Percentiles rank a stretch among this genome's conserved stretches.
Evolutionary conservation across 2,888 invertebrate species (phyloP).

Genomic region (Meiosimyza platycephala): DNA sequence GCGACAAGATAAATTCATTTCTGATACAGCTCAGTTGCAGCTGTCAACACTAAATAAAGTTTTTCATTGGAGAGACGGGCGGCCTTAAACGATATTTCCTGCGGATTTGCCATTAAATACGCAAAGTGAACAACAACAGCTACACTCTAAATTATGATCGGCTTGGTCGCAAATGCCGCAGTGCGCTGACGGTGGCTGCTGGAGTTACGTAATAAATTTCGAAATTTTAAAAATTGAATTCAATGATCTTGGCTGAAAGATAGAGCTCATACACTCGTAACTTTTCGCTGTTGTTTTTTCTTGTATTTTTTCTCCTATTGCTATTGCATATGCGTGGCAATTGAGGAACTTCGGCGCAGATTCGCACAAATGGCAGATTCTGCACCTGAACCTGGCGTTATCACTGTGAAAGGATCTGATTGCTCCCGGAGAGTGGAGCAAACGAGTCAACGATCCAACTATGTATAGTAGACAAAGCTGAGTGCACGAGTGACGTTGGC

Average conservation of each 20-base stretch:
- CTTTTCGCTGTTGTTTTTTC: background rate
- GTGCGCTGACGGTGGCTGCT: conserved; percentile 20
- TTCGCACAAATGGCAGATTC: conserved; percentile 35
- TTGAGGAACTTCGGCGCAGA: conserved; percentile 19
- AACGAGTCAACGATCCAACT: conserved; percentile 44
- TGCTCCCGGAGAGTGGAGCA: conserved; percentile 48
- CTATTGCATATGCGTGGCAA: conserved; percentile 31
- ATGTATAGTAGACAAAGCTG: conserved; percentile 43
- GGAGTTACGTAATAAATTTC: conserved; percentile 37
- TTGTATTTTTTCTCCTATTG: background rate
- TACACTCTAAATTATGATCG: conserved; percentile 22
- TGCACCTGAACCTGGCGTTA: conserved; percentile 47
- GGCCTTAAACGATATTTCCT: conserved; percentile 3
- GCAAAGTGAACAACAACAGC: conserved; percentile 1
- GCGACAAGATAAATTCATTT: background rate
- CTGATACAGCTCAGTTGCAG: background rate
- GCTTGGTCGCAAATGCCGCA: conserved; percentile 5
- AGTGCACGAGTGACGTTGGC: conserved; percentile 46
- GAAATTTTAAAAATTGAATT: conserved; percentile 18
- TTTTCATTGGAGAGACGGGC: background rate
- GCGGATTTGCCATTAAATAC: conserved; percentile 13
- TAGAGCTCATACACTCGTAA: background rate
- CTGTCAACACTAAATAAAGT: conserved; percentile 30
- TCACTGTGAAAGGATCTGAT: conserved; percentile 61
- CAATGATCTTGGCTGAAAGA: conserved; percentile 17